phyloP scores from a whole-genome alignment of 2,888 invertebrate genomes.

The Loripinus fragilis region DNA sequence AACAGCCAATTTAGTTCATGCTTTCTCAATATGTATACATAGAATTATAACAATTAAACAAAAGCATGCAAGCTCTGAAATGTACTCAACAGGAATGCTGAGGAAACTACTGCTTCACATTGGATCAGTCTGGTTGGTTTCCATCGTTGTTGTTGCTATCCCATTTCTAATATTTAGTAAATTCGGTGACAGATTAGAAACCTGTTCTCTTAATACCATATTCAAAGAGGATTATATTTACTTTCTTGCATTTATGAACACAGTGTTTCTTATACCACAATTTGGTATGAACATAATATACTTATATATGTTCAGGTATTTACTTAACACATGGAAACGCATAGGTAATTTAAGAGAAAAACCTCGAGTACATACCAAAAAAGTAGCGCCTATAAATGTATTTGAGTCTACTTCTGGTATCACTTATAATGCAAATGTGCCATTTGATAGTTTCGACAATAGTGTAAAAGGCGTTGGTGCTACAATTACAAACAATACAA shows the following conservation, averaged over 20 bases:
- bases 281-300: neutral
- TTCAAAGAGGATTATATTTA: neutral
- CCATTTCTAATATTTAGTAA: neutral
- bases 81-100: neutral
- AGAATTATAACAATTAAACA: neutral
- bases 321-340: neutral
- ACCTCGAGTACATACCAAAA: too few relatives aligned
- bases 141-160: neutral
- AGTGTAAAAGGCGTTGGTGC: too few relatives aligned
- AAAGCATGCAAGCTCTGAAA: neutral
- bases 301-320: neutral
- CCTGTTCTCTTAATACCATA: neutral
- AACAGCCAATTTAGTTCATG: neutral
- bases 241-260: neutral
- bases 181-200: neutral
- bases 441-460: too few relatives aligned
- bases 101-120: neutral
- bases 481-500: too few relatives aligned
- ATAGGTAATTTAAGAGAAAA: neutral
- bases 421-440: too few relatives aligned
- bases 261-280: neutral
- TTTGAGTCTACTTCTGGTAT: too few relatives aligned
- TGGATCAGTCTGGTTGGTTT: neutral
- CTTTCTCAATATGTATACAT: neutral
- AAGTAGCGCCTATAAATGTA: too few relatives aligned